Percentiles rank a stretch among this genome's conserved stretches.
Conservation (phyloP, 2,888 invertebrate genomes). For the Phytoseiulus persimilis region DNA sequence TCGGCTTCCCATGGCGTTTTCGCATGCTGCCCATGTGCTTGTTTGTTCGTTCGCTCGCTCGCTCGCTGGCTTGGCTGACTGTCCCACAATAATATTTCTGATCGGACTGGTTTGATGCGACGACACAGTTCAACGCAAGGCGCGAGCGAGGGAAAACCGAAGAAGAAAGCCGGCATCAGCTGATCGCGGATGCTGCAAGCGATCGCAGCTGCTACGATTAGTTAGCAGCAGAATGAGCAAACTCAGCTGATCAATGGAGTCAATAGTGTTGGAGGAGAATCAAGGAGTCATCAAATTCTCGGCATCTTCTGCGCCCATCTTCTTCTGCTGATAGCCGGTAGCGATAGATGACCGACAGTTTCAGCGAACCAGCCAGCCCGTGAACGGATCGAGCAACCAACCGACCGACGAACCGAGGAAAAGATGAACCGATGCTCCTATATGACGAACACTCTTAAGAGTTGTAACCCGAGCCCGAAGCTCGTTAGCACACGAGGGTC, state of each 20-base stretch:
- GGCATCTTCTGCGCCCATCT: not conserved
- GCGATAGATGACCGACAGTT: not conserved
- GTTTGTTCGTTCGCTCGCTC: not conserved
- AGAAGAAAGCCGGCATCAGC: not conserved
- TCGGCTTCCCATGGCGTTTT: not conserved
- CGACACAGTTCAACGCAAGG: not conserved
- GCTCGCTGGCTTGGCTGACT: not conserved
- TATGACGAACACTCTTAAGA: not conserved
- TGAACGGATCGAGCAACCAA: not conserved
- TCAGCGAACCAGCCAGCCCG: not conserved
- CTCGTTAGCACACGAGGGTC: not conserved
- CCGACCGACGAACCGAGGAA: not conserved
- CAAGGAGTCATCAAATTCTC: not conserved
- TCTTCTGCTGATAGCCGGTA: not conserved
- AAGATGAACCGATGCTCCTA: not conserved
- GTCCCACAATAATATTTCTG: slow-evolving; percentile 5
- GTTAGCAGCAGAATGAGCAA: not conserved
- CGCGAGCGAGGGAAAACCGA: not conserved
- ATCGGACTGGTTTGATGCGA: not conserved
- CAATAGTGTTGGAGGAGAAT: not conserved
- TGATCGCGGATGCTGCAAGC: not conserved
- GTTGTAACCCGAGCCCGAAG: not conserved
- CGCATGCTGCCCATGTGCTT: not conserved
- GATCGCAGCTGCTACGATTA: not conserved
- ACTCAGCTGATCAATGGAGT: slow-evolving; percentile 5